phyloP scores from a whole-genome alignment of 2,113 vertebrate genomes.

The Brienomyrus brachyistius region DNA sequence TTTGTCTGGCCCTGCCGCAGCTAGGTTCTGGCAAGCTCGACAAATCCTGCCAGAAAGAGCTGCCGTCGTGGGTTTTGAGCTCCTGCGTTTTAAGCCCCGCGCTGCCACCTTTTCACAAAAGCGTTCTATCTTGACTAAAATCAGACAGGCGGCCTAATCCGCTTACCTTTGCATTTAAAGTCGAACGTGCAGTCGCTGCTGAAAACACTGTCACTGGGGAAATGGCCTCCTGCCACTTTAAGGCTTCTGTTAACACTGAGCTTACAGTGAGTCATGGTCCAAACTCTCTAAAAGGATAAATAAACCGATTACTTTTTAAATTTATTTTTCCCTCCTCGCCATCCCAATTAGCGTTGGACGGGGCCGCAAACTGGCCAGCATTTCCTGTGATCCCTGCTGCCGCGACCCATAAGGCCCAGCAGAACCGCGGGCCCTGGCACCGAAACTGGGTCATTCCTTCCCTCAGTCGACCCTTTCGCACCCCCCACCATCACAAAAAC shows the following conservation, averaged over 20 bases:
- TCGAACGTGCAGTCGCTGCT: background rate
- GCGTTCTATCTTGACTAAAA: background rate
- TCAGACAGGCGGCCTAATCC: background rate
- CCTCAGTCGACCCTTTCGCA: background rate
- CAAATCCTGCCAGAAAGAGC: background rate
- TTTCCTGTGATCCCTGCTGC: background rate
- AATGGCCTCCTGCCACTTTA: background rate
- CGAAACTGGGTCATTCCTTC: constrained; percentile 38
- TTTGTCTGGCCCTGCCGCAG: background rate
- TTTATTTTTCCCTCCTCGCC: background rate
- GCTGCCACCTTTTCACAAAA: background rate
- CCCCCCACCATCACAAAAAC: background rate
- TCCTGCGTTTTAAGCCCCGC: background rate
- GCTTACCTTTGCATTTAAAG: constrained; percentile 10
- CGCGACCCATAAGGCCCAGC: constrained; percentile 20
- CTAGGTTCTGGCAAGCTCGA: background rate
- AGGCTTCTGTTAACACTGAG: background rate
- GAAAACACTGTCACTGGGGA: background rate
- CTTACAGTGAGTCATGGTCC: constrained; percentile 13
- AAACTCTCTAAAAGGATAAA: background rate
- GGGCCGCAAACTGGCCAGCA: background rate
- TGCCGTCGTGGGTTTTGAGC: background rate
- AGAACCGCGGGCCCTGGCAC: constrained; percentile 24
- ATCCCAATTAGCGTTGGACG: constrained; percentile 3
- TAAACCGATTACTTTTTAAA: background rate